A percentile compares a stretch with the other conserved stretches of the same genome.
Evolutionary conservation across 2,797 vertebrate species (phyloP).

Genomic region (Brotula barbata): DNA sequence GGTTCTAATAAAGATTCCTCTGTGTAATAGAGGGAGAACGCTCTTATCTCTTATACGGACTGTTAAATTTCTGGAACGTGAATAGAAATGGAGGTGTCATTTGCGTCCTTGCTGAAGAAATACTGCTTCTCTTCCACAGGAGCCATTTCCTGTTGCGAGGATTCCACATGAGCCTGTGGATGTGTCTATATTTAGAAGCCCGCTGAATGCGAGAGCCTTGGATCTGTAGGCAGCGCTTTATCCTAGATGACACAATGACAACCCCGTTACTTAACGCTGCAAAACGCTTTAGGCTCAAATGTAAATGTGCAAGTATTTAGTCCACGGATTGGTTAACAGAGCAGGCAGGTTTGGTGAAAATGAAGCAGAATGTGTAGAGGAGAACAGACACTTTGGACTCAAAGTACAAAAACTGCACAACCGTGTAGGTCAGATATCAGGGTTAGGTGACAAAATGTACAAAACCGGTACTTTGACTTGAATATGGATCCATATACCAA

Average conservation of each 20-base stretch:
- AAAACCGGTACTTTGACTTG: too few relatives aligned
- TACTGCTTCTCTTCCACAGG: slow-evolving; percentile 30
- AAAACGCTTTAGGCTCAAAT: neutral
- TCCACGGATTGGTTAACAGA: neutral
- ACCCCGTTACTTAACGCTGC: neutral
- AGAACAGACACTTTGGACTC: too few relatives aligned
- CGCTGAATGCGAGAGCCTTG: slow-evolving; percentile 21
- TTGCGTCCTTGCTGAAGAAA: slow-evolving; percentile 25
- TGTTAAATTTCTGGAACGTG: slow-evolving; percentile 15
- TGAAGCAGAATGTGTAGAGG: too few relatives aligned
- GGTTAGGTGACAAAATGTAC: too few relatives aligned
- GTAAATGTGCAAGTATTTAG: neutral
- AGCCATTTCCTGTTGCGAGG: slow-evolving; percentile 42
- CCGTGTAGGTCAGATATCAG: too few relatives aligned
- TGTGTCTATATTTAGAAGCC: slow-evolving; percentile 49
- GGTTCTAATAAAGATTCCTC: slow-evolving; percentile 11
- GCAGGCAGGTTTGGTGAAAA: slow-evolving; percentile 8
- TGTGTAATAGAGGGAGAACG: slow-evolving; percentile 7
- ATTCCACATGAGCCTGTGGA: slow-evolving; percentile 43
- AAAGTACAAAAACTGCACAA: too few relatives aligned
- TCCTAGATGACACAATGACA: slow-evolving; percentile 19
- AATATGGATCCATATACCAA: too few relatives aligned
- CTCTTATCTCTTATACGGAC: slow-evolving; percentile 6
- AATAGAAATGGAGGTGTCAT: slow-evolving; percentile 28
- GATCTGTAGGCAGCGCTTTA: slow-evolving; percentile 25